These are phyloP conservation scores for Helicoverpa armigera DNA, from an alignment of 1,140 invertebrate genomes.

Conservation along the genomic window DNA sequence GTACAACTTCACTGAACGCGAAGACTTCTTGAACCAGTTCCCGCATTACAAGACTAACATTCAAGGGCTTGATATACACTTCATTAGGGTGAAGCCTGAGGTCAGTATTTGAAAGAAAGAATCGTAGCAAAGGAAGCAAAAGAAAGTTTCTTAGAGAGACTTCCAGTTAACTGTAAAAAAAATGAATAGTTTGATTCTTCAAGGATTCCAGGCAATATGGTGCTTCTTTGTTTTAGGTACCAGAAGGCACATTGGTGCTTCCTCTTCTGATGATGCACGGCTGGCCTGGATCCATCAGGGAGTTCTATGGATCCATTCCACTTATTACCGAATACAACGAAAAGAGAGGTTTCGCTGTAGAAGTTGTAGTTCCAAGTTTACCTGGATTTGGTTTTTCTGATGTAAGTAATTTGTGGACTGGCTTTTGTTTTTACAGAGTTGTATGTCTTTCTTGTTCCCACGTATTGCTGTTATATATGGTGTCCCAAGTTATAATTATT, in stretches of 20 bases:
- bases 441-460: too few relatives aligned
- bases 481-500: not conserved
- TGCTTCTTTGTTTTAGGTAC: slow-evolving; percentile 3
- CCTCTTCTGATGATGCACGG: slow-evolving; percentile 93
- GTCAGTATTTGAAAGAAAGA: too few relatives aligned
- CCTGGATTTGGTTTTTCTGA: slow-evolving; percentile 95
- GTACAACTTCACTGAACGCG: slow-evolving; percentile 16
- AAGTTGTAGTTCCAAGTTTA: slow-evolving; percentile 92
- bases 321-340: slow-evolving; percentile 86
- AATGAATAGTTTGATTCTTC: too few relatives aligned
- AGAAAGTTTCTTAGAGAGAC: too few relatives aligned
- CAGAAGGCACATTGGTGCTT: not conserved
- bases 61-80: slow-evolving; percentile 16
- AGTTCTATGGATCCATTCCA: slow-evolving; percentile 93
- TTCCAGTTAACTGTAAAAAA: too few relatives aligned
- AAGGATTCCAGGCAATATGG: too few relatives aligned
- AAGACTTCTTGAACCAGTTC: not conserved
- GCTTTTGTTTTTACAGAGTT: too few relatives aligned
- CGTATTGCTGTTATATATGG: too few relatives aligned
- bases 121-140: too few relatives aligned
- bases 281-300: slow-evolving; percentile 95
- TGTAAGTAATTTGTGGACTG: slow-evolving; percentile 74
- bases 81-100: not conserved
- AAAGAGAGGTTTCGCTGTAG: slow-evolving; percentile 87
- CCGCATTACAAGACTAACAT: slow-evolving; percentile 18